Conservation (phyloP, 2,797 vertebrate species). For the Lacerta viridis region DNA sequence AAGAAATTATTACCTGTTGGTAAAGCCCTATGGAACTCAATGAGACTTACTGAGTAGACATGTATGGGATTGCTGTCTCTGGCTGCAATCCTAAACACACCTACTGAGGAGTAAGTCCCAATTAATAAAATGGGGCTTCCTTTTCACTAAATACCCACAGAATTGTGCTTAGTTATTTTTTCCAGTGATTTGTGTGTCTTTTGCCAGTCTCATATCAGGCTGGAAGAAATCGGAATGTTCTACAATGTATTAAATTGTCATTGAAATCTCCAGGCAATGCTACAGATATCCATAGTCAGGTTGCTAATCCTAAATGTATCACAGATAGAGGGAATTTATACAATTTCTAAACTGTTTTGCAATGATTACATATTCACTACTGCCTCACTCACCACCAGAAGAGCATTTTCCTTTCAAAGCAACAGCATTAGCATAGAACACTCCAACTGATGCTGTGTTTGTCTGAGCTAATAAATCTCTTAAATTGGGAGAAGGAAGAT, state of each 20-base stretch:
- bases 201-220: neutral
- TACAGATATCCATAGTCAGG: neutral
- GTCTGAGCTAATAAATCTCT: neutral
- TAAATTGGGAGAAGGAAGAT: neutral
- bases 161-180: neutral
- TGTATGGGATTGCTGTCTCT: neutral
- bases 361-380: neutral
- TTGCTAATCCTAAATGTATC: neutral
- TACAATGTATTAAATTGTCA: neutral
- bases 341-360: neutral
- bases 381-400: neutral
- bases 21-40: neutral
- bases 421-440: neutral
- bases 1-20: neutral
- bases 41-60: neutral
- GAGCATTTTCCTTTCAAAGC: slow-evolving; percentile 14
- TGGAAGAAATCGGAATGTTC: neutral
- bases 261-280: neutral
- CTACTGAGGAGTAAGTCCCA: neutral
- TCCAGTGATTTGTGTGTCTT: too few relatives aligned
- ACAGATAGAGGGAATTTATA: neutral
- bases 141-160: neutral
- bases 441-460: neutral
- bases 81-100: neutral
- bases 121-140: neutral